phyloP scores from a whole-genome alignment of 1,140 invertebrate species.

The Pemphigus obesinymphae region DNA sequence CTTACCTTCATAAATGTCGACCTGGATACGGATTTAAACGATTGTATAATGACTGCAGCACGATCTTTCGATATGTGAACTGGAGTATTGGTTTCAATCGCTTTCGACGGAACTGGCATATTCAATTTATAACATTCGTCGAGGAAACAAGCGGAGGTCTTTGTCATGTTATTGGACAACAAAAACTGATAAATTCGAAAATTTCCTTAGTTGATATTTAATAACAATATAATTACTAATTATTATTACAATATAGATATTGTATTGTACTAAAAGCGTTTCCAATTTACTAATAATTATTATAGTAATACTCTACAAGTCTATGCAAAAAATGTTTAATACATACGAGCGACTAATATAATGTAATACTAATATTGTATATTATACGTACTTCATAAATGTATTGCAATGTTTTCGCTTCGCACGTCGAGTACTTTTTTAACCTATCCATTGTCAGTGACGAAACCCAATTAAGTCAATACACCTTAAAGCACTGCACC shows the following conservation, averaged over 20 bases:
- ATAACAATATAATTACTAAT: neutral
- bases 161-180: constrained; percentile 18
- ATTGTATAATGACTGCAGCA: neutral
- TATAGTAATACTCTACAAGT: too few relatives aligned
- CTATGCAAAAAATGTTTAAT: too few relatives aligned
- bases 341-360: too few relatives aligned
- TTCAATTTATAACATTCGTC: neutral
- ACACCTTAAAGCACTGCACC: neutral
- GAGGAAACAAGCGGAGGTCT: constrained; percentile 20
- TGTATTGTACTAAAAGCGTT: too few relatives aligned
- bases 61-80: neutral
- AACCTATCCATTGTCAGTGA: neutral
- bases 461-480: neutral
- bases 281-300: too few relatives aligned
- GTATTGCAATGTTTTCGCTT: constrained; percentile 21
- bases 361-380: too few relatives aligned
- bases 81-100: neutral
- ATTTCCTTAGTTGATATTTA: neutral
- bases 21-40: neutral
- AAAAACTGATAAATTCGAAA: neutral
- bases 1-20: neutral
- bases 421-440: neutral
- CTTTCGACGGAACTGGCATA: neutral
- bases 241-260: too few relatives aligned
- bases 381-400: constrained; percentile 25